These are phyloP conservation scores for Mimas tiliae DNA, from an alignment of 2,888 invertebrate genomes.

Conservation along the genomic window DNA sequence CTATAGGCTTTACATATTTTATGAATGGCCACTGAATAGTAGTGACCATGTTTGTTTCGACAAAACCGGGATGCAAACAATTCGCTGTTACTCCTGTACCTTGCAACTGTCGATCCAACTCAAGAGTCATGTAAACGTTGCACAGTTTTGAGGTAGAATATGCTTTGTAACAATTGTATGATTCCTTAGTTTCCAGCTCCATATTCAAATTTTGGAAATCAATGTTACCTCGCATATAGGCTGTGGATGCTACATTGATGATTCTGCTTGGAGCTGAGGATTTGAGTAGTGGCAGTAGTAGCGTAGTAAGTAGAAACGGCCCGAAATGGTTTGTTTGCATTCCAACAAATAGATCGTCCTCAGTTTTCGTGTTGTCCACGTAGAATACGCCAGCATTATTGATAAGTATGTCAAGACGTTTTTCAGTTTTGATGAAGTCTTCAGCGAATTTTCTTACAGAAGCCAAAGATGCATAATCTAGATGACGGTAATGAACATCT, in stretches of 20 bases:
- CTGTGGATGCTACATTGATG: constrained; percentile 65
- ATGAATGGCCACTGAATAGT: constrained; percentile 52
- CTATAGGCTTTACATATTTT: constrained; percentile 65
- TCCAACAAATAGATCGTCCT: constrained; percentile 85
- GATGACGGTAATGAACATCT: constrained; percentile 64
- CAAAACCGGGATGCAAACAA: constrained; percentile 90
- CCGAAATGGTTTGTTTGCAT: constrained; percentile 86
- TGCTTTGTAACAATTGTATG: constrained; percentile 36
- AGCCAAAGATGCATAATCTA: constrained; percentile 80
- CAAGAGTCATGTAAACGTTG: constrained; percentile 89
- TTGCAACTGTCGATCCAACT: constrained; percentile 87
- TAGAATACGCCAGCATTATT: constrained; percentile 86
- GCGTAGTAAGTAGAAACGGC: constrained; percentile 87
- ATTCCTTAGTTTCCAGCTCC: constrained; percentile 46
- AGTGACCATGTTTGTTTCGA: constrained; percentile 87
- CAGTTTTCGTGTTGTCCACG: constrained; percentile 70
- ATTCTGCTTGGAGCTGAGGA: constrained; percentile 70
- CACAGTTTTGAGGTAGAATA: constrained; percentile 88
- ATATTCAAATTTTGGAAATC: constrained; percentile 57
- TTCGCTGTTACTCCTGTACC: constrained; percentile 90
- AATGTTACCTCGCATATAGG: constrained; percentile 52
- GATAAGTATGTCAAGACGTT: constrained; percentile 84
- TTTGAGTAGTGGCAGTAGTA: constrained; percentile 79
- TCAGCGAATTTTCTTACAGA: constrained; percentile 86
- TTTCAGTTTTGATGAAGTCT: constrained; percentile 78